These are phyloP conservation scores for Sialis fuliginosa DNA, from an alignment of 2,888 invertebrate genomes.

Conservation along the genomic window DNA sequence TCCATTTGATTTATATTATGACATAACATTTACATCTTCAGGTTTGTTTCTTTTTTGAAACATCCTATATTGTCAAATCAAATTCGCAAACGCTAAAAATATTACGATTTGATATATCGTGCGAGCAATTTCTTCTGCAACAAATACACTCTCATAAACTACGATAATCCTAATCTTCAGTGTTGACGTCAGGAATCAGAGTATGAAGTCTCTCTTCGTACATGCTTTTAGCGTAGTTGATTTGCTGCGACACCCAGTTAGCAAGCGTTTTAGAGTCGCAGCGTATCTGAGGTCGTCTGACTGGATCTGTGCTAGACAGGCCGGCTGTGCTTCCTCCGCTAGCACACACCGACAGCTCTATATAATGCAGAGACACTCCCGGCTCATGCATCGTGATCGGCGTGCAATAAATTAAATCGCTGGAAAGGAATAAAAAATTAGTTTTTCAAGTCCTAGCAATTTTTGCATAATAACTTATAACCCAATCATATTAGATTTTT, in stretches of 20 bases:
- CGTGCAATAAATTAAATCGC: constrained; percentile 47
- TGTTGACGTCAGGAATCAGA: constrained; percentile 23
- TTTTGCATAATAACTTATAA: neutral
- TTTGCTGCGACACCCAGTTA: constrained; percentile 55
- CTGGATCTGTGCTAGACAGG: constrained; percentile 30
- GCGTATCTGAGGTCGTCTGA: constrained; percentile 57
- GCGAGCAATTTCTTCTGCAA: too few species aligned
- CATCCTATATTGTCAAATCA: too few species aligned
- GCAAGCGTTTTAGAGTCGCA: constrained; percentile 58
- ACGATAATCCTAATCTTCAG: neutral
- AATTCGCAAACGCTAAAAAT: too few species aligned
- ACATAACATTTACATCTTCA: too few species aligned
- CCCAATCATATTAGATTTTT: too few species aligned
- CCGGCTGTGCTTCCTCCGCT: constrained; percentile 16
- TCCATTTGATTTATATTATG: too few species aligned
- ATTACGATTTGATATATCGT: too few species aligned
- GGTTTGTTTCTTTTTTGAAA: too few species aligned
- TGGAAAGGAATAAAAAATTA: constrained; percentile 15
- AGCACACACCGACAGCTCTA: constrained; percentile 49
- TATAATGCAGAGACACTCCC: constrained; percentile 36
- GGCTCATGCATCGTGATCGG: constrained; percentile 33
- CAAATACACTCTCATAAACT: too few species aligned
- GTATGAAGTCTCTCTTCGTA: constrained; percentile 69
- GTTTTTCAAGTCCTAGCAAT: constrained; percentile 4
- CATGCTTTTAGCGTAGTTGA: constrained; percentile 75